Evolutionary conservation across 2,797 vertebrate genomes (phyloP).

Genomic region (Spondyliosoma cantharus): DNA sequence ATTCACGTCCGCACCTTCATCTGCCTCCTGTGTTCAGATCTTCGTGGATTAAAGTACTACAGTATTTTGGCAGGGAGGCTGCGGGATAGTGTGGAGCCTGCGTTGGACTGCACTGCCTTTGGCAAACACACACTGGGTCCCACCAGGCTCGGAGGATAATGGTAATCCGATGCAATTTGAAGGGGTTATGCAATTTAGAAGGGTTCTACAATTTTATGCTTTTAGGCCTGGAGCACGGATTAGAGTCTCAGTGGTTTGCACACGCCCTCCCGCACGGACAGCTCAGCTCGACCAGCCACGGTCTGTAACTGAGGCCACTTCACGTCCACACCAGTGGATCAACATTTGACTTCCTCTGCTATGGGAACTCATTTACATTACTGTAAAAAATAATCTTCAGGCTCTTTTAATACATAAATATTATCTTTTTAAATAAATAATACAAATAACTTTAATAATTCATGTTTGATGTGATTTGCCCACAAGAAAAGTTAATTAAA

Average conservation of each 20-base stretch:
- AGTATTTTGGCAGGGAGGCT: slow-evolving; percentile 46
- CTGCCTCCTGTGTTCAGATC: slow-evolving; percentile 46
- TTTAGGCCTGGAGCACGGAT: slow-evolving; percentile 60
- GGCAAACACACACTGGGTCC: slow-evolving; percentile 43
- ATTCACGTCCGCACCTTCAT: slow-evolving; percentile 46
- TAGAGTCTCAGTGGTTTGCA: slow-evolving; percentile 54
- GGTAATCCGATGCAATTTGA: slow-evolving; percentile 68
- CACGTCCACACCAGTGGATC: slow-evolving; percentile 10
- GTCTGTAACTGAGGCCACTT: slow-evolving; percentile 32
- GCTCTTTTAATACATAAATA: neutral
- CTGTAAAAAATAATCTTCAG: neutral
- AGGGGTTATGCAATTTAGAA: slow-evolving; percentile 61
- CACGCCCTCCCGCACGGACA: neutral
- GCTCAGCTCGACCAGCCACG: slow-evolving; percentile 3
- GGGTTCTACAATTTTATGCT: slow-evolving; percentile 56
- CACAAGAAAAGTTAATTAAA: neutral
- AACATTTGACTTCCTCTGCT: neutral
- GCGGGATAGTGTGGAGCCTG: slow-evolving; percentile 17
- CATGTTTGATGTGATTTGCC: neutral
- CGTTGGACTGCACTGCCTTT: slow-evolving; percentile 48
- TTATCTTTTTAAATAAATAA: neutral
- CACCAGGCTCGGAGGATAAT: slow-evolving; percentile 61
- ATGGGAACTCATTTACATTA: neutral
- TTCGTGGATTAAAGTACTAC: slow-evolving; percentile 30
- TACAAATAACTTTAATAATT: neutral